phyloP scores from a whole-genome alignment of 2,888 invertebrate species.

The Chloromyia formosa region DNA sequence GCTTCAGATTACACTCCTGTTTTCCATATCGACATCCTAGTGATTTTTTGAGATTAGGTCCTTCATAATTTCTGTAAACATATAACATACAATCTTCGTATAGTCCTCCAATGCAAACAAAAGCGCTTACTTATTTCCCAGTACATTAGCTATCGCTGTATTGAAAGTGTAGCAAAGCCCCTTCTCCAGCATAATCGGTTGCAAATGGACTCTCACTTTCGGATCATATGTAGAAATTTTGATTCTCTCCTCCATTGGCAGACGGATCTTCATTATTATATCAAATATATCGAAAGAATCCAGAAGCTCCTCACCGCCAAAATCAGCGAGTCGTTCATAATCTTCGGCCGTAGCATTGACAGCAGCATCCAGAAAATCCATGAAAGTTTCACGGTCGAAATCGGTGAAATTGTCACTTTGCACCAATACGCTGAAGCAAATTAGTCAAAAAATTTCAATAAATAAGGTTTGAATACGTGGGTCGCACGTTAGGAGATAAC shows the following conservation, averaged over 20 bases:
- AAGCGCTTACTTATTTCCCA: conserved; percentile 30
- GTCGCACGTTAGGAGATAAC: too few species aligned
- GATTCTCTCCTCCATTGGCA: conserved; percentile 1
- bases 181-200: conserved; percentile 67
- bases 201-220: conserved; percentile 12
- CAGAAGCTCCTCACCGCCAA: conserved; percentile 56
- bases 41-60: background rate
- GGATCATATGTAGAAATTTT: conserved; percentile 25
- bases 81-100: too few species aligned
- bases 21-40: conserved; percentile 24
- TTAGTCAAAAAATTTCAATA: too few species aligned
- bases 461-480: too few species aligned
- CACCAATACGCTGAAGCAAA: background rate
- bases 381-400: conserved; percentile 53
- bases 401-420: conserved; percentile 3
- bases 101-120: too few species aligned
- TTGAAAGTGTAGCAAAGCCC: conserved; percentile 71
- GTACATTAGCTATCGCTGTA: conserved; percentile 57
- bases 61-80: too few species aligned
- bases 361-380: conserved; percentile 58
- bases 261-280: conserved; percentile 36
- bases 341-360: conserved; percentile 58
- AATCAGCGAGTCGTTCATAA: conserved; percentile 56
- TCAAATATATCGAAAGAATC: conserved; percentile 57
- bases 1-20: conserved; percentile 12